Evolutionary conservation across 2,888 invertebrate species (phyloP), one percentile per base, ranked within the genome.

Genomic region (Oscheius myriophilus): DNA sequence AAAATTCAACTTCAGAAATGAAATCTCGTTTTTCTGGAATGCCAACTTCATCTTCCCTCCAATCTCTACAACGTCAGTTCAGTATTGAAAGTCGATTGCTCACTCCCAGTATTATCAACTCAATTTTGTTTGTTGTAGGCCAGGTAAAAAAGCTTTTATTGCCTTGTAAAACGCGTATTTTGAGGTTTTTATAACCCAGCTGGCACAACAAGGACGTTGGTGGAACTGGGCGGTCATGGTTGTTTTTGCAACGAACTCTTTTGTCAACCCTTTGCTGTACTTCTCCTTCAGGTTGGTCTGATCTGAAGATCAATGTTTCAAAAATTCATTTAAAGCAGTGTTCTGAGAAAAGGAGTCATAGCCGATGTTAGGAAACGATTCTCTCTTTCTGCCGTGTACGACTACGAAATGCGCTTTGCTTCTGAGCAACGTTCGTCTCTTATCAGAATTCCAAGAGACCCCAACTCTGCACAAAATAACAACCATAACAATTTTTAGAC

Each of bases 181-280:
- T 53, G 65, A 78, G 75, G 62, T 78, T 0, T 77, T 81, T 68
- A 81, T 81, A 42, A 72, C 80, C 1, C 75, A 79, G 49, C 76
- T 76, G 59, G 79, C 80, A 1, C 75, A 79, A 59, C 79, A 80
- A 55, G 80, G 82, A 52, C 73, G 78, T 63, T 82, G 82, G 82
- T 78, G 81, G 73, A 78, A 75, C 51, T 82, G 82, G 82, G 75
- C 79, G 11, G 80, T 82, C 41, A 80, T 82, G 82, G 79, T 79
- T 7, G 79, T 82, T 21, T 80, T 82, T 52, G 78, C 80, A 23
- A 75, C 79, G 9, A 80, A 80, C 64, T 82, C 82, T 0, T 79
- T 80, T 49, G 80, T 80, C 21, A 82, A 82, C 65, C 82, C 82
- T 11, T 62, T 82, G 11, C 69, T 82, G 1, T 82, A 80, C 51